phyloP scores from a whole-genome alignment of 2,888 invertebrate genomes.

The Steromphala cineraria region DNA sequence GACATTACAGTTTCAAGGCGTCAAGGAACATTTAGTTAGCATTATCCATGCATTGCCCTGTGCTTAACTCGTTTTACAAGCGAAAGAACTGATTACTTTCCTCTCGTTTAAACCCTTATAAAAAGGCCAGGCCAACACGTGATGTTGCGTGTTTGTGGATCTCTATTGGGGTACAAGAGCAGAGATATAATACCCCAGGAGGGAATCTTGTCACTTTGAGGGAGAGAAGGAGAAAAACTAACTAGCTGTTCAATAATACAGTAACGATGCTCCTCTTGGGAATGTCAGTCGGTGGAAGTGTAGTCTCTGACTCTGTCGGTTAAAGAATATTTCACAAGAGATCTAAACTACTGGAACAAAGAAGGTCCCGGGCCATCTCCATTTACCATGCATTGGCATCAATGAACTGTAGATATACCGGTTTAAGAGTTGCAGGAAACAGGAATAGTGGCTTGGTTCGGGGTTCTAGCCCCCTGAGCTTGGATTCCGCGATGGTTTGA shows the following conservation, averaged over 20 bases:
- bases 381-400: too few relatives aligned
- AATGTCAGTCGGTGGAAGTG: background rate
- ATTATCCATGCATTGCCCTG: conserved; percentile 1
- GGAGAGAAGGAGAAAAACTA: conserved; percentile 5
- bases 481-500: too few relatives aligned
- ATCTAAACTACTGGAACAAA: too few relatives aligned
- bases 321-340: too few relatives aligned
- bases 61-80: background rate
- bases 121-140: conserved; percentile 3
- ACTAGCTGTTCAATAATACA: conserved; percentile 15
- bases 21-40: background rate
- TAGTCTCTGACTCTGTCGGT: background rate
- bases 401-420: too few relatives aligned
- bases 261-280: conserved; percentile 4
- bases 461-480: too few relatives aligned
- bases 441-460: too few relatives aligned
- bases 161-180: background rate
- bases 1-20: too few relatives aligned
- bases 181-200: conserved; percentile 15
- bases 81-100: conserved; percentile 12
- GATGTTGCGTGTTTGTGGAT: background rate
- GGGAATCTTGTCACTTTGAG: conserved; percentile 13
- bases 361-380: too few relatives aligned
- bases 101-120: background rate
- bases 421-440: too few relatives aligned